Conservation (phyloP, 2,113 vertebrate species). For the Peucedramus taeniatus region DNA sequence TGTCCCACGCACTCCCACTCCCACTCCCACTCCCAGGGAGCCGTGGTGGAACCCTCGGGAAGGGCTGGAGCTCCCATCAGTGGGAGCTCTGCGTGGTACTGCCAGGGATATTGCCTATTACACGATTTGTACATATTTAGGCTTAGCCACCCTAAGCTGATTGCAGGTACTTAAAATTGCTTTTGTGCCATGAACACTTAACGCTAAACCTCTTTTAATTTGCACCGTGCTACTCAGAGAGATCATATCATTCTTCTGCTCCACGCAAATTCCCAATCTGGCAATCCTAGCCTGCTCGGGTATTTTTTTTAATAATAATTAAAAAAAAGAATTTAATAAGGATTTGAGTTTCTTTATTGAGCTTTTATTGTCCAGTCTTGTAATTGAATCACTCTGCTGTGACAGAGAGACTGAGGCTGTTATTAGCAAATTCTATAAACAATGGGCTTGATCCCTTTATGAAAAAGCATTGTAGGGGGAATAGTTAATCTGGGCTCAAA, state of each 20-base stretch:
- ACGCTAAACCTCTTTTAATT: constrained; percentile 84
- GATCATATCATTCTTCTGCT: constrained; percentile 72
- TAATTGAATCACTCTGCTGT: constrained; percentile 57
- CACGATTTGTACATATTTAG: constrained; percentile 84
- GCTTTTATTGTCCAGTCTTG: constrained; percentile 54
- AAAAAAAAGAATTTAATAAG: constrained; percentile 57
- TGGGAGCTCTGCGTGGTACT: constrained; percentile 70
- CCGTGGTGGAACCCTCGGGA: neutral
- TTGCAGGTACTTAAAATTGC: constrained; percentile 86
- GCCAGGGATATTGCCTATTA: constrained; percentile 78
- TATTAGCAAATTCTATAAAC: constrained; percentile 57
- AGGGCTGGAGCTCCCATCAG: neutral
- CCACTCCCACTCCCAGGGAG: neutral
- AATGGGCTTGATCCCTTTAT: constrained; percentile 61
- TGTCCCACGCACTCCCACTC: neutral
- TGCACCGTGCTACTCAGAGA: constrained; percentile 80
- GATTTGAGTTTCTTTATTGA: constrained; percentile 59
- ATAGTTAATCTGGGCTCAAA: constrained; percentile 46
- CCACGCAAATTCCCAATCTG: constrained; percentile 70
- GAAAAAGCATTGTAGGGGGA: constrained; percentile 69
- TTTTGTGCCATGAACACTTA: constrained; percentile 81
- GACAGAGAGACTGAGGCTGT: constrained; percentile 30
- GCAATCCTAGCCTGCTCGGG: constrained; percentile 29
- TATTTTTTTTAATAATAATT: constrained; percentile 49
- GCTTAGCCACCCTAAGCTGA: constrained; percentile 84